Evolutionary conservation across 30 jellyfish, hydroid and myxozoan species (phyloP), one percentile per base, ranked within the genome.

Genomic region (Haliclystus octoradiatus): DNA sequence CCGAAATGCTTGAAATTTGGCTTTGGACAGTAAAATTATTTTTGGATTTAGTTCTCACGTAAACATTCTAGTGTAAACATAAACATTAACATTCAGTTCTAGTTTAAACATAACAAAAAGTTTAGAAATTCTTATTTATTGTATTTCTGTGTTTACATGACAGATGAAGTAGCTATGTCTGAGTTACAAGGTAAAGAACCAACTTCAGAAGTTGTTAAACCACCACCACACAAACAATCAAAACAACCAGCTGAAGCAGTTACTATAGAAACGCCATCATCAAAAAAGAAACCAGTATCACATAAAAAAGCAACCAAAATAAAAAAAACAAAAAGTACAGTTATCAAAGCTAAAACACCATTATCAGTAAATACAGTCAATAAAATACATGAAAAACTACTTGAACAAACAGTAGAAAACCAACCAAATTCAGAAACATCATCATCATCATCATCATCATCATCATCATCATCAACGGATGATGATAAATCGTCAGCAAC

Each of bases 371-470:
- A 40, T 5, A 40, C 9, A 5, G 19, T 40, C 9, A 40, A 76
- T 27, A 74, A 70, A 25, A 74, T 87, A 3, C 97, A 87, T 52
- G 81, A 74, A 52, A 87, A 80, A 60, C 79, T 87, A 93, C 78
- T 87, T 14, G 79, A 69, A 31, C 92, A 88, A 28, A 78, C 97
- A 2, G 70, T 46, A 30, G 97, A 87, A 35, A 82, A 79, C 31
- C 77, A 93, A 7, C 51, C 77, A 27, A 75, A 63, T 15, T 92
- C 97, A 13, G 29, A 65, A 63, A 88, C 87, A 30, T 85, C 76
- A 14, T 60, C 70, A 31, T 49, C 68, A 15, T 63, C 69, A 5
- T 40, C 57, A 19, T 19, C 19, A 19, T 9, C 9, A 40, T 19
- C 9, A 19, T 9, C 57, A 9, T 5, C 57, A 40, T 19, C 57